phyloP scores from a whole-genome alignment of 2,113 vertebrate species.

The Copsychus sechellarum region DNA sequence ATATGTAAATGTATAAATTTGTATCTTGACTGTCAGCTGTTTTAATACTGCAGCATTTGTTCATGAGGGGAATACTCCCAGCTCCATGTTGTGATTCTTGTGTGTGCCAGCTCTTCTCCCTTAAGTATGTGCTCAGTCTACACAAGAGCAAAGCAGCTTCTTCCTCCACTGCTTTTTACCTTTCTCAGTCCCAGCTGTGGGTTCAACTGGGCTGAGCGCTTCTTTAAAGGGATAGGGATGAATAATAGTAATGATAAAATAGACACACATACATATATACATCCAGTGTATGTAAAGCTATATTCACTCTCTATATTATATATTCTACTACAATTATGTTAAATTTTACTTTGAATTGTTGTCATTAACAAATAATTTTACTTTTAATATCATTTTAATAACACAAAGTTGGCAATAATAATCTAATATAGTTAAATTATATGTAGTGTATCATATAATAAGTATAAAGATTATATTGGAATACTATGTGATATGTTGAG shows the following conservation, averaged over 20 bases:
- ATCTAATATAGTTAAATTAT: background rate
- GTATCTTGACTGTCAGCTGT: background rate
- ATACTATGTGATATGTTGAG: background rate
- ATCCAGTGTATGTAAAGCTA: background rate
- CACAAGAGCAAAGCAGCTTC: background rate
- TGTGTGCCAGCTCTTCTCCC: background rate
- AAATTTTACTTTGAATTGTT: background rate
- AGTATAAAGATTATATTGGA: background rate
- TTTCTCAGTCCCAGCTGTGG: background rate
- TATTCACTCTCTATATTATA: background rate
- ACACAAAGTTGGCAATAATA: background rate
- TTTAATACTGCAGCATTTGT: background rate
- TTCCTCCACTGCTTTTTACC: background rate
- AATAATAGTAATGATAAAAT: background rate
- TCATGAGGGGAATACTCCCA: background rate
- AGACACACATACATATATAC: fast-evolving
- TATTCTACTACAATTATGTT: background rate
- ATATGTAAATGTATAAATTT: background rate
- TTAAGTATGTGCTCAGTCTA: background rate
- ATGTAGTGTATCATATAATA: background rate
- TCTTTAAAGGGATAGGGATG: background rate
- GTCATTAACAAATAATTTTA: background rate
- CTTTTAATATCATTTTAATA: background rate
- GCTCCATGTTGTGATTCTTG: background rate
- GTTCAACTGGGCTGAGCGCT: background rate